Conservation (phyloP, 1,140 invertebrate genomes). For the Branchinecta lynchi region DNA sequence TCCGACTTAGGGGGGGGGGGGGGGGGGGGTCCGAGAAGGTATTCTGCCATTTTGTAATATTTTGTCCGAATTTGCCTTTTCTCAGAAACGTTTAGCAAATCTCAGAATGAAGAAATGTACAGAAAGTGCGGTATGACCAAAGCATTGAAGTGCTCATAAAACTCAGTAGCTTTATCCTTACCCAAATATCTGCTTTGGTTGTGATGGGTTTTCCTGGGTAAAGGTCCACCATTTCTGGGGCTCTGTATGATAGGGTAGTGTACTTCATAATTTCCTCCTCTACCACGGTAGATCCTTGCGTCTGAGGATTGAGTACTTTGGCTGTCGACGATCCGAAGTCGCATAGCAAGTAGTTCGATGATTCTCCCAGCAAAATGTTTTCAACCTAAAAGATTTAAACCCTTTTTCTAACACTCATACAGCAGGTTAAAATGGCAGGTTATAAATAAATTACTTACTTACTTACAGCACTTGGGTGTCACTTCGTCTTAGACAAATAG, state of each 20-base stretch:
- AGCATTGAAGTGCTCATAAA: too few species aligned
- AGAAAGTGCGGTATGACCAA: too few species aligned
- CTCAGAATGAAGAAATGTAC: too few species aligned
- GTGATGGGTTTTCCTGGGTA: slow-evolving; percentile 73
- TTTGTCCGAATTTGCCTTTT: too few species aligned
- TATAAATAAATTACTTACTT: background rate
- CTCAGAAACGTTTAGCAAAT: too few species aligned
- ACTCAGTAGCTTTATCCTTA: slow-evolving; percentile 30
- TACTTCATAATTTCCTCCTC: slow-evolving; percentile 90
- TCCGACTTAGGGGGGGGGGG: too few species aligned
- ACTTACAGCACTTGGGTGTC: too few species aligned
- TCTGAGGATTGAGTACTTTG: slow-evolving; percentile 53
- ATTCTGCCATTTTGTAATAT: too few species aligned
- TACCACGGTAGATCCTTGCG: slow-evolving; percentile 51
- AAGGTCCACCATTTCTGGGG: slow-evolving; percentile 91
- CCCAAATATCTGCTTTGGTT: slow-evolving; percentile 87
- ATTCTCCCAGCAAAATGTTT: slow-evolving; percentile 66
- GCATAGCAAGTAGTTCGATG: slow-evolving; percentile 63
- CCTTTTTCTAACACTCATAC: background rate
- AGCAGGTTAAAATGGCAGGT: slow-evolving; percentile 10
- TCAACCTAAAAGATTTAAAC: slow-evolving; percentile 47
- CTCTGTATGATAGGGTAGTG: slow-evolving; percentile 72
- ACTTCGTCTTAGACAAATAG: too few species aligned
- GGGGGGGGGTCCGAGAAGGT: too few species aligned
- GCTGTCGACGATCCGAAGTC: slow-evolving; percentile 80